Conservation (phyloP, 1,140 invertebrate genomes). For the Cylas formicarius region DNA sequence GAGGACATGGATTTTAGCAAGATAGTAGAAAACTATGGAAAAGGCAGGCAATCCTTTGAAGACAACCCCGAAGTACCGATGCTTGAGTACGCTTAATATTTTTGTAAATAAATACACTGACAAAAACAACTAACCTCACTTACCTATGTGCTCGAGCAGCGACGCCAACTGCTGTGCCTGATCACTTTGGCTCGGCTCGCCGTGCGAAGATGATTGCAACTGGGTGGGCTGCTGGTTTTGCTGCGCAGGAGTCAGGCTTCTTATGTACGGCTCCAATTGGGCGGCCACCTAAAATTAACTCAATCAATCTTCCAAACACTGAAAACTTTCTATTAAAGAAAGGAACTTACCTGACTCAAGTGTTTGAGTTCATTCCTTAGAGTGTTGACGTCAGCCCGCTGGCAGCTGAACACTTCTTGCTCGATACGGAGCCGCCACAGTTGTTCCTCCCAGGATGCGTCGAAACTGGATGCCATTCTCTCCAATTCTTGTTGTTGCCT, state of each 20-base stretch:
- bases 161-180: conserved; percentile 47
- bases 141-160: conserved; percentile 50
- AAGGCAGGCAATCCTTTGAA: conserved; percentile 13
- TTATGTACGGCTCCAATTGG: conserved; percentile 59
- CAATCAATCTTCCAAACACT: background rate
- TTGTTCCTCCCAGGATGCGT: conserved; percentile 62
- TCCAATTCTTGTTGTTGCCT: conserved; percentile 58
- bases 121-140: conserved; percentile 12
- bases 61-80: conserved; percentile 33
- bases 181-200: conserved; percentile 27
- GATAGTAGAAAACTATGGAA: conserved; percentile 32
- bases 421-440: conserved; percentile 60
- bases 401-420: conserved; percentile 52
- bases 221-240: conserved; percentile 37
- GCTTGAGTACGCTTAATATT: conserved; percentile 33
- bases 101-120: conserved; percentile 7
- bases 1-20: conserved; percentile 34
- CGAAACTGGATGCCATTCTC: conserved; percentile 52
- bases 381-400: conserved; percentile 60
- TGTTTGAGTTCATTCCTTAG: conserved; percentile 60
- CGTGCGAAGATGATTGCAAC: conserved; percentile 28
- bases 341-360: conserved; percentile 46
- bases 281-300: conserved; percentile 43
- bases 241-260: conserved; percentile 46
- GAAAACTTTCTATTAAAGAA: conserved; percentile 3